phyloP scores from a whole-genome alignment of 2,797 vertebrate genomes.

The Pipistrellus kuhlii region DNA sequence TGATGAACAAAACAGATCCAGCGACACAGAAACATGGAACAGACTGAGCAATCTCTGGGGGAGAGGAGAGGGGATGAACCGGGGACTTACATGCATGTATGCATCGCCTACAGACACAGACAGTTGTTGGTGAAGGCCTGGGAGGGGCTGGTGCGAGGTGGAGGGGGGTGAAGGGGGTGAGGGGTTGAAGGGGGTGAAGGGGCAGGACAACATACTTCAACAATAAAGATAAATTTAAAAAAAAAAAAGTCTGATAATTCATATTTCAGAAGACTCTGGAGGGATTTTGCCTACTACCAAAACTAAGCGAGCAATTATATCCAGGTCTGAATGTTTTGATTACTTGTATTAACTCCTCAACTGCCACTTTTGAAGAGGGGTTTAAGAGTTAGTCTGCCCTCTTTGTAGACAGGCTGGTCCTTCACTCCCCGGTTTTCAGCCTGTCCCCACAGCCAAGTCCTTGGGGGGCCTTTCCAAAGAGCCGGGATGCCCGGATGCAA shows the following conservation, averaged over 20 bases:
- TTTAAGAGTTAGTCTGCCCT: neutral
- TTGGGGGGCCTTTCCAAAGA: neutral
- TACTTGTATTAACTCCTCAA: neutral
- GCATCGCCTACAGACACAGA: no score
- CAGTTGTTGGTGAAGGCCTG: no score
- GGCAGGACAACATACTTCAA: no score
- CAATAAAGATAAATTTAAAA: no score
- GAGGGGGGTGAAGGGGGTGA: accelerated
- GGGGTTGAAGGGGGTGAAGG: accelerated
- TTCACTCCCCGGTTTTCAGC: neutral
- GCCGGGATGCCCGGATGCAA: neutral
- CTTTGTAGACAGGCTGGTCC: neutral
- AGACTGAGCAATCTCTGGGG: no score
- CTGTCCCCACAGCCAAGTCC: neutral
- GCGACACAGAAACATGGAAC: no score
- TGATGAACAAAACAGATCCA: no score
- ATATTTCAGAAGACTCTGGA: neutral
- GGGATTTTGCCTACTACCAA: neutral
- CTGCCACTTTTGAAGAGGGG: neutral
- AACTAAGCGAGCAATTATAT: neutral
- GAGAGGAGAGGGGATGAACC: no score
- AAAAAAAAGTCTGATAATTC: neutral
- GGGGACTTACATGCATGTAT: no score
- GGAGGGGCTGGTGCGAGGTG: no score
- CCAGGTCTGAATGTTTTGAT: neutral